These are phyloP conservation scores for Naja naja DNA, from an alignment of 2,113 vertebrate genomes.

Conservation along the genomic window DNA sequence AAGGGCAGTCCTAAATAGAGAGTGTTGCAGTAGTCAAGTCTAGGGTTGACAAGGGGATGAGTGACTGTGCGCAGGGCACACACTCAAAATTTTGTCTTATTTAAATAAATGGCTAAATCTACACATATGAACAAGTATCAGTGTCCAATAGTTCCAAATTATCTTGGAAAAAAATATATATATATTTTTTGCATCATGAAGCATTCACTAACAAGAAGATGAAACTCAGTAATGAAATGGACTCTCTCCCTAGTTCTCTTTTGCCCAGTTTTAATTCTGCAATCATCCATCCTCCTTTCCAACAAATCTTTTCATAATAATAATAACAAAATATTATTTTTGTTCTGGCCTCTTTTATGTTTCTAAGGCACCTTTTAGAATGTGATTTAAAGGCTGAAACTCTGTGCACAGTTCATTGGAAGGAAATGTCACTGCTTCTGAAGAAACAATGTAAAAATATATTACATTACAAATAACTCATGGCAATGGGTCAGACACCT, in stretches of 20 bases:
- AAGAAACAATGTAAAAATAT: background rate
- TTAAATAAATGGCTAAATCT: background rate
- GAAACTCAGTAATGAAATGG: background rate
- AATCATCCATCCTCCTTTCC: background rate
- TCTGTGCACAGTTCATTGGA: background rate
- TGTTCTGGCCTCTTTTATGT: background rate
- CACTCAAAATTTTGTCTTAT: background rate
- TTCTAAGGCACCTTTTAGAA: background rate
- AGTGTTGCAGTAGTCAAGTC: no score
- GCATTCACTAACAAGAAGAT: background rate
- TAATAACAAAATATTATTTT: background rate
- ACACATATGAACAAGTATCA: background rate
- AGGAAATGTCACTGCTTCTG: background rate
- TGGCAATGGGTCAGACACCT: background rate
- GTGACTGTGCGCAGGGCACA: no score
- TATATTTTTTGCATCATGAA: background rate
- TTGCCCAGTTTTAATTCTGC: background rate
- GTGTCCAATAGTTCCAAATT: background rate
- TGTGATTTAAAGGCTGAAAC: background rate
- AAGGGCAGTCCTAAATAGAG: no score
- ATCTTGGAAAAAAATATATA: background rate
- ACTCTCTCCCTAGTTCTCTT: background rate
- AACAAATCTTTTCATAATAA: background rate
- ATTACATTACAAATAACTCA: background rate
- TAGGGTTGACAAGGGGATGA: no score